phyloP scores from a whole-genome alignment of 2,113 vertebrate species.

The Tricholaema leucomelas region DNA sequence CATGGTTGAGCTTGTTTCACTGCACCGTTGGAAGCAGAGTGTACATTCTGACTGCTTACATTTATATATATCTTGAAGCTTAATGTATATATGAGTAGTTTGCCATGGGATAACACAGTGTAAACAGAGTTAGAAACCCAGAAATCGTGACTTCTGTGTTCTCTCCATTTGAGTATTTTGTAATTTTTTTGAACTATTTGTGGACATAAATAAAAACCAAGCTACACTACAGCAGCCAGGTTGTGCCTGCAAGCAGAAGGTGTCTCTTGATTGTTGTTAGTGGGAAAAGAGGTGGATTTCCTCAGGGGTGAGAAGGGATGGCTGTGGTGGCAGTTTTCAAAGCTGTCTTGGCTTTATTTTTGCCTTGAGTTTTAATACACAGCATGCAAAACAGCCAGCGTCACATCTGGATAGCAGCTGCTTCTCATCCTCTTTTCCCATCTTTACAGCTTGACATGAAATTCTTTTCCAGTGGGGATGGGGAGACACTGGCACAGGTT shows the following conservation, averaged over 20 bases:
- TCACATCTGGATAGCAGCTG: too few relatives aligned
- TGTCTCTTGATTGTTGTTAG: slow-evolving; percentile 37
- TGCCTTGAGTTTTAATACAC: not conserved
- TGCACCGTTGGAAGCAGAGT: slow-evolving; percentile 89
- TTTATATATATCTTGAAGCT: slow-evolving; percentile 99
- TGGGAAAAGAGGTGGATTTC: not conserved
- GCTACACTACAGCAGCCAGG: slow-evolving; percentile 90
- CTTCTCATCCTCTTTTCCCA: too few relatives aligned
- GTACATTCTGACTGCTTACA: slow-evolving; percentile 95
- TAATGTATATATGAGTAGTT: slow-evolving; percentile 99
- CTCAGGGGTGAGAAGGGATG: not conserved
- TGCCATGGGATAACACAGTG: slow-evolving; percentile 99
- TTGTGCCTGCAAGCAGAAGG: slow-evolving; percentile 41
- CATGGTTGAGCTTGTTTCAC: slow-evolving; percentile 92
- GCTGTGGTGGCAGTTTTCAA: not conserved
- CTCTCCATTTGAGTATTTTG: slow-evolving; percentile 99
- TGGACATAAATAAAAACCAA: slow-evolving; percentile 99
- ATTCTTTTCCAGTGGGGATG: too few relatives aligned
- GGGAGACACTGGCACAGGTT: too few relatives aligned
- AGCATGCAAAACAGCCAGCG: not conserved
- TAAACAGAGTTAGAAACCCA: slow-evolving; percentile 99
- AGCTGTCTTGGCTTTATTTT: not conserved
- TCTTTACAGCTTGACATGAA: too few relatives aligned
- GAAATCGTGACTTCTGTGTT: slow-evolving; percentile 99
- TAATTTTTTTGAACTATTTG: slow-evolving; percentile 99